phyloP scores from a whole-genome alignment of 2,888 invertebrate species.

The Dinocampus coccinellae region DNA sequence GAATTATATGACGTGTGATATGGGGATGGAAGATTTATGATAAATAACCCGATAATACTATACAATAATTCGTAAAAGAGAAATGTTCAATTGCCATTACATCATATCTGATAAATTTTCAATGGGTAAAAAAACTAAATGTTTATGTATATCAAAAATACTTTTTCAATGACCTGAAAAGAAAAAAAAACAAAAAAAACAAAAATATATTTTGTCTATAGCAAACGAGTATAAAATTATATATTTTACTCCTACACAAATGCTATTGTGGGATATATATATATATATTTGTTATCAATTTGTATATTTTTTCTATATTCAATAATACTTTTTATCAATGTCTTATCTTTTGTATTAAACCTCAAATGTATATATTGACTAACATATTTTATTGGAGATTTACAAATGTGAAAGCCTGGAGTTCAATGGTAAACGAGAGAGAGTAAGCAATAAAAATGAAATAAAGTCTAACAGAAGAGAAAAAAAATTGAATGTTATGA shows the following conservation, averaged over 20 bases:
- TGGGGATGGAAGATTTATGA: neutral
- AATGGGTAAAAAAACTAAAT: neutral
- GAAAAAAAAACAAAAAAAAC: no score
- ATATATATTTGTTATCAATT: neutral
- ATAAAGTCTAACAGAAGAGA: neutral
- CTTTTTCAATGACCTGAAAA: neutral
- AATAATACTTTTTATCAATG: neutral
- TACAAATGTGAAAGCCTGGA: constrained; percentile 6
- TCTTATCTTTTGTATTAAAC: neutral
- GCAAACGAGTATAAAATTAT: neutral
- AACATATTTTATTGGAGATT: neutral
- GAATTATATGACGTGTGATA: neutral
- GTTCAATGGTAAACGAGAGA: neutral
- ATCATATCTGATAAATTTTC: neutral
- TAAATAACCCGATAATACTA: constrained; percentile 4
- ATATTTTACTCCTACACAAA: neutral
- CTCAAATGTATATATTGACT: neutral
- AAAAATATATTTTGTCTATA: neutral
- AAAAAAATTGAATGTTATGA: neutral
- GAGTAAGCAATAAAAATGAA: neutral
- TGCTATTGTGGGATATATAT: neutral
- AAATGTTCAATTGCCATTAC: neutral
- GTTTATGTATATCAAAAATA: neutral
- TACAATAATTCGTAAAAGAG: neutral
- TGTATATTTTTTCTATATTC: neutral